Evolutionary conservation across 1,140 invertebrate species (phyloP), one percentile per base, ranked within the genome.

Genomic region (Monochamus saltuarius): DNA sequence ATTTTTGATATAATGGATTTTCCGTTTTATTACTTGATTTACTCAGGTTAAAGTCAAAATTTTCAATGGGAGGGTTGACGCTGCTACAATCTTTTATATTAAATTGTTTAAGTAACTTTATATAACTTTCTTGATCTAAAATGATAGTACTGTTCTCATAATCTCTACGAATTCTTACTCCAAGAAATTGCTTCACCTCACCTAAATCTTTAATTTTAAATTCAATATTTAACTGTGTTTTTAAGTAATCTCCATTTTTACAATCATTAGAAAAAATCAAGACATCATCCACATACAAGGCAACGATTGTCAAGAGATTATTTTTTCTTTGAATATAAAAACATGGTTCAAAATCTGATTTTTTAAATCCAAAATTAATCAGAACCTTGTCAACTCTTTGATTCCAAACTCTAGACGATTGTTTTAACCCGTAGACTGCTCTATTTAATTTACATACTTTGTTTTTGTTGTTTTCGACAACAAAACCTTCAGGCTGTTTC

Each of bases 351-450:
- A 61, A 39, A 60, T 69, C 66, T 34, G 70, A 73, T 56, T 61
- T 69, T 43, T 62, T 57, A 57, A 69, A 75, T 50, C 61, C 61
- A 59, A 69, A 59, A 37, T 39, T 40, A 8, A 43, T 64, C 38
- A 58, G 74, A 79, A 62, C 78, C 72, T 38, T 66, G 53, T 47
- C 73, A 74, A 43, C 64, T 50, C 17, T 51, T 53, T 56, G 79
- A 76, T 6, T 52, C 64, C 66, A 72, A 80, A 6, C 80, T 78
- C 59, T 78, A 76, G 7, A 77, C 75, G 3, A 82, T 77, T 8
- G 80, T 56, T 34, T 78, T 55, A 29, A 79, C 79, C 63, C 79
- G 79, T 49, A 59, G 10, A 51, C 14, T 10, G 55, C 55, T 36
- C 36, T 57, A 9, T 57, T 57, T 47, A 57, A 57, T 49, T 36